phyloP scores from a whole-genome alignment of 2,888 invertebrate genomes.

The Cepaea hortensis region DNA sequence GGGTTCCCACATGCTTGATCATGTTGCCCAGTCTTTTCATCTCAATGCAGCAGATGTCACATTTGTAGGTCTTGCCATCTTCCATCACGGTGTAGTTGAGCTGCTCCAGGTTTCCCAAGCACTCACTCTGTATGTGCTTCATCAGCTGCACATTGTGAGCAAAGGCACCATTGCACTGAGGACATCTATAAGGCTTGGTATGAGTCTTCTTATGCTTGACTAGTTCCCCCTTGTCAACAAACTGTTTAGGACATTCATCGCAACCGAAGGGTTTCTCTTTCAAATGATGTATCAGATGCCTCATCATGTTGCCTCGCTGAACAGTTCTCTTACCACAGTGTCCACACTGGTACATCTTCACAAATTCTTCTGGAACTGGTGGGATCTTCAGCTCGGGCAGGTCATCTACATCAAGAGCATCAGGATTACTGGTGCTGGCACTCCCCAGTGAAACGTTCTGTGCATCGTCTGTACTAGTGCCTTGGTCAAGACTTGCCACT shows the following conservation, averaged over 20 bases:
- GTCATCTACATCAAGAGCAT: constrained; percentile 34
- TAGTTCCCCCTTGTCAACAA: constrained; percentile 48
- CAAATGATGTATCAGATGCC: constrained; percentile 48
- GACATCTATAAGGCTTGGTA: constrained; percentile 44
- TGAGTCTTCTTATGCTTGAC: constrained; percentile 49
- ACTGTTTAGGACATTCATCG: constrained; percentile 46
- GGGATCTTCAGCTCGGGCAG: constrained; percentile 40
- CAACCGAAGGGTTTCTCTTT: constrained; percentile 45
- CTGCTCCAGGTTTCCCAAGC: constrained; percentile 39
- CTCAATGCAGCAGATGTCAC: constrained; percentile 48
- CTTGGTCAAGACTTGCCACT: constrained; percentile 17
- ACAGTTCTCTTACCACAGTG: constrained; percentile 48
- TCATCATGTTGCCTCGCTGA: constrained; percentile 49
- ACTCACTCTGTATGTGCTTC: constrained; percentile 45
- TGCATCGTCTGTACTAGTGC: neutral
- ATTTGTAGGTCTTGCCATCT: constrained; percentile 46
- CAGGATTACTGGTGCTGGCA: neutral
- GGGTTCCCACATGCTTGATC: constrained; percentile 49
- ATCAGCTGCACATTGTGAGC: constrained; percentile 48
- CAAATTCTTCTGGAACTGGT: constrained; percentile 45
- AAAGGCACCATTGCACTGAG: constrained; percentile 48
- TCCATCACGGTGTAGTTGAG: constrained; percentile 45
- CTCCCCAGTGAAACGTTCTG: neutral
- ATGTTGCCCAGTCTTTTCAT: constrained; percentile 50
- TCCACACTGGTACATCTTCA: constrained; percentile 47